These are phyloP conservation scores for Labeo calbasu DNA, from an alignment of 2,797 vertebrate genomes.

Conservation along the genomic window DNA sequence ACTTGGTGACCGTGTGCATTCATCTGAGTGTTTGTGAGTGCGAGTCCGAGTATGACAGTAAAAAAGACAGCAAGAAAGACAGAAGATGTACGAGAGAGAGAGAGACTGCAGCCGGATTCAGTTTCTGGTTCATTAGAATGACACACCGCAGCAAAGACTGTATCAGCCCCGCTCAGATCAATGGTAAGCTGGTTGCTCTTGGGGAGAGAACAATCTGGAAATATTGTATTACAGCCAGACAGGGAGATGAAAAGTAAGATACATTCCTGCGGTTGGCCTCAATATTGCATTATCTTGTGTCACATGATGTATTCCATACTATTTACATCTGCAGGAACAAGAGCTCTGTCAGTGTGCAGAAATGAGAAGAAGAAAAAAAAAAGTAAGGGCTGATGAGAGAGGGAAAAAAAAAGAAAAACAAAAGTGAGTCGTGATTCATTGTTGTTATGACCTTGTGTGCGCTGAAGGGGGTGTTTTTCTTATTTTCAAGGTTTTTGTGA, in stretches of 20 bases:
- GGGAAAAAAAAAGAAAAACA: not conserved
- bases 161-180: conserved; percentile 54
- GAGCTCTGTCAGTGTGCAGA: conserved; percentile 28
- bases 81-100: not conserved
- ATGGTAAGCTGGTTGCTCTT: conserved; percentile 50
- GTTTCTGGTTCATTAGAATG: conserved; percentile 54
- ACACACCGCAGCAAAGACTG: conserved; percentile 41
- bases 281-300: conserved; percentile 51
- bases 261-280: conserved; percentile 51
- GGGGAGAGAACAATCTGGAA: conserved; percentile 52
- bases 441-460: conserved; percentile 35
- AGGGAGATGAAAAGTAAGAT: conserved; percentile 41
- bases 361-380: not conserved
- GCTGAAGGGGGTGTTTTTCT: conserved; percentile 37
- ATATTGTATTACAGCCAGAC: conserved; percentile 57
- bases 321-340: conserved; percentile 46
- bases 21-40: not conserved
- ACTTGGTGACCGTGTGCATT: not conserved
- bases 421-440: conserved; percentile 32
- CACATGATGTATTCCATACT: conserved; percentile 41
- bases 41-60: not conserved
- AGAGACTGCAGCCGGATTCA: conserved; percentile 17
- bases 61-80: not conserved
- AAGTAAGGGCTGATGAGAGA: not conserved
- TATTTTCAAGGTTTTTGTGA: conserved; percentile 24